Conservation (phyloP, 35 echinoderm and acorn worm genomes). For the Anneissia japonica region DNA sequence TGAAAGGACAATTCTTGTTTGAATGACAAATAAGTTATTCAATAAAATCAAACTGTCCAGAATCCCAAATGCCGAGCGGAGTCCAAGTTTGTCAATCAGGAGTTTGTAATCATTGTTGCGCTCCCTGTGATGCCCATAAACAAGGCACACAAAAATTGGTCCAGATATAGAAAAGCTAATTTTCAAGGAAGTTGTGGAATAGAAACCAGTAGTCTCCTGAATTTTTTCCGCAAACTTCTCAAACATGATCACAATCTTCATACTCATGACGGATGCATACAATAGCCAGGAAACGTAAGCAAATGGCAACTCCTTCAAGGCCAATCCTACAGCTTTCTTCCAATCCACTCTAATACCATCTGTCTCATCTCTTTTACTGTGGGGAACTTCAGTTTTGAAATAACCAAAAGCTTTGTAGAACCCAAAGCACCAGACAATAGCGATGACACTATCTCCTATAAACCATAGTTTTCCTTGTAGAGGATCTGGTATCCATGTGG, state of each 20-base stretch:
- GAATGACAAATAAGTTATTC: constrained; percentile 42
- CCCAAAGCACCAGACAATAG: constrained; percentile 22
- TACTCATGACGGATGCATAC: constrained; percentile 50
- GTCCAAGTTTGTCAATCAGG: constrained; percentile 63
- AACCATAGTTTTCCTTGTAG: constrained; percentile 18
- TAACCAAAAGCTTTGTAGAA: not conserved
- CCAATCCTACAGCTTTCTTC: not conserved
- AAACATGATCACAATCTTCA: constrained; percentile 64
- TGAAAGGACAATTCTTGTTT: constrained; percentile 14
- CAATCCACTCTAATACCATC: not conserved
- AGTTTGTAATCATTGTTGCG: constrained; percentile 62
- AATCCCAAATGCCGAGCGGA: constrained; percentile 58
- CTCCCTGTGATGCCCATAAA: constrained; percentile 65
- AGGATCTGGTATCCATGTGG: constrained; percentile 3
- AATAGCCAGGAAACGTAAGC: constrained; percentile 65
- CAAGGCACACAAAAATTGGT: constrained; percentile 35
- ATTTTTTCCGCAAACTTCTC: constrained; percentile 26
- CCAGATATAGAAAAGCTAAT: constrained; percentile 57
- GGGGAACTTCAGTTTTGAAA: not conserved
- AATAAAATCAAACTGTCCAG: constrained; percentile 71
- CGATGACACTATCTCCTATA: constrained; percentile 8
- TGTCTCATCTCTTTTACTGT: not conserved
- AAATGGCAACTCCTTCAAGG: constrained; percentile 41
- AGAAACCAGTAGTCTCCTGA: not conserved
- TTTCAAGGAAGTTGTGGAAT: constrained; percentile 58